These are phyloP conservation scores for Strigamia crassipes DNA, from an alignment of 2,888 invertebrate species.

Conservation along the genomic window DNA sequence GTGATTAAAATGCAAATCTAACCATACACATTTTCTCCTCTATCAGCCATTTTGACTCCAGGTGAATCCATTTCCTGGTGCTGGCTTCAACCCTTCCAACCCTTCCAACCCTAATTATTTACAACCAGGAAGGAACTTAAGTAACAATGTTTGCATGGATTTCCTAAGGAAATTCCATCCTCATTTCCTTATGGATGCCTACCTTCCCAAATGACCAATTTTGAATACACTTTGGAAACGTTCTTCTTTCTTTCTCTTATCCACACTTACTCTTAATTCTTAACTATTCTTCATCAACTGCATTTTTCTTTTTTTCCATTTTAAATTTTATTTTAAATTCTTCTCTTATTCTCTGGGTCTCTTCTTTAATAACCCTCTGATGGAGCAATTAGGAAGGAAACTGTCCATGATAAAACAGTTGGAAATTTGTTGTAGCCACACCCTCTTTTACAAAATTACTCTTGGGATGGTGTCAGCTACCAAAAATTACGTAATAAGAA, in stretches of 20 bases:
- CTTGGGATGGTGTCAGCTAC: slow-evolving; percentile 42
- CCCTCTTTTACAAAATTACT: slow-evolving; percentile 40
- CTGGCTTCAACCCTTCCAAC: not conserved
- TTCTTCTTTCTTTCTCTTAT: not conserved
- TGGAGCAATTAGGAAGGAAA: slow-evolving; percentile 42
- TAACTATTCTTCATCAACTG: not conserved
- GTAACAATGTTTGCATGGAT: slow-evolving; percentile 42
- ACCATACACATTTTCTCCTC: not conserved
- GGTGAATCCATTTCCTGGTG: slow-evolving; percentile 30
- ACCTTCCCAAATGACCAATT: slow-evolving; percentile 42
- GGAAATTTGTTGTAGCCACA: slow-evolving; percentile 40
- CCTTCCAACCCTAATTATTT: slow-evolving; percentile 42
- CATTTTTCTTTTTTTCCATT: not conserved
- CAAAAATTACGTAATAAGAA: slow-evolving; percentile 42
- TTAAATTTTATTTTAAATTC: not conserved
- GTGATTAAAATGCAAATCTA: slow-evolving; percentile 33
- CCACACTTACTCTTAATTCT: not conserved
- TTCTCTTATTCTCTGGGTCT: not conserved
- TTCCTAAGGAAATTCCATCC: slow-evolving; percentile 42
- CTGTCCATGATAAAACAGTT: slow-evolving; percentile 42
- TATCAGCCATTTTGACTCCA: slow-evolving; percentile 39
- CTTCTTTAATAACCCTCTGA: slow-evolving; percentile 37
- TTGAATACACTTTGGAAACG: not conserved
- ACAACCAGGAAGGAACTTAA: slow-evolving; percentile 40
- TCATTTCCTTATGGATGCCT: slow-evolving; percentile 38